These are phyloP conservation scores for Turritopsis rubra DNA, from an alignment of 30 jellyfish, hydroid and myxozoan species.

Conservation along the genomic window DNA sequence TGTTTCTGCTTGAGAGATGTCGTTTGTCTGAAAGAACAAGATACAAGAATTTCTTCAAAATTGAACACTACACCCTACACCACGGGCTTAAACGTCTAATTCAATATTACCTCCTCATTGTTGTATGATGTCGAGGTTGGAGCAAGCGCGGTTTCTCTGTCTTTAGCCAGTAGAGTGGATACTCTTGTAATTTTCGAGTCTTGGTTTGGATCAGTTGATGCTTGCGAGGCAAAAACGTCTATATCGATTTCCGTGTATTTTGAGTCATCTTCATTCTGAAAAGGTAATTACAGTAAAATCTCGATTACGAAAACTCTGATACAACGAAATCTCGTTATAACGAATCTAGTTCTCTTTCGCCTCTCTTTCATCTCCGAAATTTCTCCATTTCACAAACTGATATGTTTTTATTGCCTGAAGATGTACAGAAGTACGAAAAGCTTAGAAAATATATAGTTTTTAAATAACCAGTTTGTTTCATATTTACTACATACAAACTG, in stretches of 20 bases:
- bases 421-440: too few relatives aligned
- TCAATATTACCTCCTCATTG: not conserved
- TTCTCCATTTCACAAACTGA: too few relatives aligned
- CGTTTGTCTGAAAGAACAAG: not conserved
- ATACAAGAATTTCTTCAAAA: not conserved
- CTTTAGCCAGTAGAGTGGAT: conserved; percentile 18
- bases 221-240: conserved; percentile 18
- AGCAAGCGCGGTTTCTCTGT: conserved; percentile 27
- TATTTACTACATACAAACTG: too few relatives aligned
- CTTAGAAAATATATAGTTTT: too few relatives aligned
- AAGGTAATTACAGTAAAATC: not conserved
- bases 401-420: too few relatives aligned
- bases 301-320: too few relatives aligned
- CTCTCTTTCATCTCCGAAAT: too few relatives aligned
- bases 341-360: too few relatives aligned
- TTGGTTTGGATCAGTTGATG: not conserved
- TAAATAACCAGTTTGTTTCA: too few relatives aligned
- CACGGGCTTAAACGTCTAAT: too few relatives aligned
- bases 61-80: not conserved
- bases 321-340: too few relatives aligned
- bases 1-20: conserved; percentile 31
- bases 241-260: conserved; percentile 17
- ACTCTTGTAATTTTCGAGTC: conserved; percentile 21
- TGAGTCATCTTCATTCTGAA: conserved; percentile 11
- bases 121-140: conserved; percentile 17